Evolutionary conservation across 2,113 vertebrate species (phyloP).

Genomic region (Peucedramus taeniatus): DNA sequence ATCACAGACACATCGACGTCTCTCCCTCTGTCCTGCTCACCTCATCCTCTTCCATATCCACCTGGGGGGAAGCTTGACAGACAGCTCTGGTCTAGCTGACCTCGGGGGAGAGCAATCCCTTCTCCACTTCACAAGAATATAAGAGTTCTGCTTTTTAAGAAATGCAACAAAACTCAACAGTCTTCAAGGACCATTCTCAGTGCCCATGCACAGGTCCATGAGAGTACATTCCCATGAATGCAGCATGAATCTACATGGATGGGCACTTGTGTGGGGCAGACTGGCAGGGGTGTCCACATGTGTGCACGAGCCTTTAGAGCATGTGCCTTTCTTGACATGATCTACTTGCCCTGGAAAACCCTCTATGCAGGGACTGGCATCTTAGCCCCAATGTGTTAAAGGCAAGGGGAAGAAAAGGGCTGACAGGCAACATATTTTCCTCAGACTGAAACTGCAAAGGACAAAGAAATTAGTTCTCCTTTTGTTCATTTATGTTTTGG

Average conservation of each 20-base stretch:
- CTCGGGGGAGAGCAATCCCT: not conserved
- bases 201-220: rapidly evolving
- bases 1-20: not conserved
- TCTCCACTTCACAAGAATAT: not conserved
- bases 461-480: conserved; percentile 22
- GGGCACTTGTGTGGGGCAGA: not conserved
- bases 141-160: not conserved
- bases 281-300: rapidly evolving
- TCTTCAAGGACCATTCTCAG: not conserved
- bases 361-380: not conserved
- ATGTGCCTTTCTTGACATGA: not conserved
- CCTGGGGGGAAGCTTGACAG: not conserved
- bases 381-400: not conserved
- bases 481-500: conserved; percentile 47
- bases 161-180: not conserved
- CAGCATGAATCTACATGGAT: not conserved
- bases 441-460: not conserved
- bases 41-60: not conserved
- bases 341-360: not conserved
- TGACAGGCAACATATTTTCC: not conserved
- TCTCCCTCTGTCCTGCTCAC: not conserved
- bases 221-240: rapidly evolving
- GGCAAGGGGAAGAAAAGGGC: not conserved
- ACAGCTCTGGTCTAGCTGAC: not conserved
- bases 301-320: rapidly evolving